Percentiles rank a stretch among this genome's conserved stretches.
Evolutionary conservation across 2,797 vertebrate genomes (phyloP).

Genomic region (Hephaestus fuliginosus): DNA sequence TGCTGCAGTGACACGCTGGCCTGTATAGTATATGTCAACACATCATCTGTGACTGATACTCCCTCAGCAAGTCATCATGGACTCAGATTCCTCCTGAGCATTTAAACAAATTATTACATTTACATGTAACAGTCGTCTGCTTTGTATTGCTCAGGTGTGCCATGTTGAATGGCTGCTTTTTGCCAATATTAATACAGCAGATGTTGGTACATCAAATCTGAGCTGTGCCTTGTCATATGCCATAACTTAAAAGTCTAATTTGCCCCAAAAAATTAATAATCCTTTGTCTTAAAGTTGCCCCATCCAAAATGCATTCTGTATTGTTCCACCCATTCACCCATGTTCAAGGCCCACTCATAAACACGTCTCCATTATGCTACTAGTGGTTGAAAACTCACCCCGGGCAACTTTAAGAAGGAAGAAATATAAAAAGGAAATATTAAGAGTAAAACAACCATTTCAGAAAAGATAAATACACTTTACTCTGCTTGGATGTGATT

Average conservation of each 20-base stretch:
- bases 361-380: neutral
- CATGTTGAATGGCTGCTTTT: neutral
- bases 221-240: too few relatives aligned
- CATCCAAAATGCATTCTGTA: too few relatives aligned
- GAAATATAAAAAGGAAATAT: neutral
- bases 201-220: neutral
- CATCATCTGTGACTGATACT: neutral
- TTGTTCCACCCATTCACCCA: too few relatives aligned
- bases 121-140: neutral
- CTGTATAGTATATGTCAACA: neutral
- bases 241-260: too few relatives aligned
- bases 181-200: too few relatives aligned
- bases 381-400: neutral
- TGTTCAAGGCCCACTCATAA: neutral
- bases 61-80: neutral
- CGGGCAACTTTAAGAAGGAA: neutral
- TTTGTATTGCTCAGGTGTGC: neutral
- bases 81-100: neutral
- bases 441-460: neutral
- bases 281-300: too few relatives aligned
- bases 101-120: neutral
- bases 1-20: neutral
- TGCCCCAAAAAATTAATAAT: too few relatives aligned
- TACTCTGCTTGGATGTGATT: conserved; percentile 5
- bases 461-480: neutral